Base-by-base conservation (phyloP, 2,797 vertebrate species). In the Sebastes taczanowskii region DNA sequence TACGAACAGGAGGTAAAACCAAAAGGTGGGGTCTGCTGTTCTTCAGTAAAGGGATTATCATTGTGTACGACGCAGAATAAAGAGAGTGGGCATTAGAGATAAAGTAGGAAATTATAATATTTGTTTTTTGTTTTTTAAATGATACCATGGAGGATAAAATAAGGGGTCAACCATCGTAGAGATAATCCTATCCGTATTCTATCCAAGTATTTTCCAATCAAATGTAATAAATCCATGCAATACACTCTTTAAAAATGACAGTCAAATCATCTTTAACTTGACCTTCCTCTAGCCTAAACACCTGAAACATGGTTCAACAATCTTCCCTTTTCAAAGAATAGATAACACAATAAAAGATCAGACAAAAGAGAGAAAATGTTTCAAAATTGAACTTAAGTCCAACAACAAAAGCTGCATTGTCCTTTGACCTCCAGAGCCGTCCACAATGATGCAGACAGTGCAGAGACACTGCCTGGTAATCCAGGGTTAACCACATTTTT, bases 281-380 rank as follows among this genome's bases (percentile, higher is more conserved):
- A 76, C 71, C 34, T 49, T 60, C 29, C 27, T 74, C 59, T 62
- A 74, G 52, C 66, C 74, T 89, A 80, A 53, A 85, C 25, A 71
- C 70, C 52, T 61, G 20, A 77, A 71, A 81, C 18, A 67, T 69
- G 74, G 49, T 81, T 78, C 66, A 65, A 78, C n/a, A 82, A 58
- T 22, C 4, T 77, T 85, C 70, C 74, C 71, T 80, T 89, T 88
- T 74, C 23, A 80, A 61, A 85, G 8, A 80, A 78, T 34, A 82
- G 6, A 71, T 64, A 76, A 71, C 74, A 91, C 65, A 85, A 55
- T 59, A 79, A 81, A 89, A 77, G 30, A 84, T 63, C 61, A 22
- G 59, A 77, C 64, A 80, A 85, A 66, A 29, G 9, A 82, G 35
- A 80, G 6, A 74, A 78, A 78, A 76, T 49, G 27, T 38, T 67